Evolutionary conservation across 2,113 vertebrate species (phyloP).

Genomic region (Malurus elegans): DNA sequence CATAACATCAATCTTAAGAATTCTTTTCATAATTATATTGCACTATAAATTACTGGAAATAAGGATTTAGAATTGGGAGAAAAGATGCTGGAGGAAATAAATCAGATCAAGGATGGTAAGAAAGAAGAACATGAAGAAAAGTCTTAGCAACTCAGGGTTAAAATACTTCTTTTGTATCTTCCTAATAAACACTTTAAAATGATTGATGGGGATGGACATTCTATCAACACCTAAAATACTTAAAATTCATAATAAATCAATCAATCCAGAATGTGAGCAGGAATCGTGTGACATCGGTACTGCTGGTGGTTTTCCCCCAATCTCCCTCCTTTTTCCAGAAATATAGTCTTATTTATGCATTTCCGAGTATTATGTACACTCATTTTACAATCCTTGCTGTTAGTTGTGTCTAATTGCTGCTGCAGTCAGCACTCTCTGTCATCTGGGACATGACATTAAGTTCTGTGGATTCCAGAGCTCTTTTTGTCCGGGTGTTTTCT

Average conservation of each 20-base stretch:
- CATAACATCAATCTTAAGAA: not conserved
- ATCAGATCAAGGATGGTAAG: not conserved
- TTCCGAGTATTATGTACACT: not conserved
- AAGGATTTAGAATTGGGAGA: not conserved
- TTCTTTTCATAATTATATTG: not conserved
- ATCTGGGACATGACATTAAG: not conserved
- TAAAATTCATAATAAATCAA: not conserved
- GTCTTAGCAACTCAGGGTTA: not conserved
- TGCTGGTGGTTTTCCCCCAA: not conserved
- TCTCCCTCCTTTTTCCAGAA: not conserved
- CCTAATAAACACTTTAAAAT: not conserved
- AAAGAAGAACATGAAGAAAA: not conserved
- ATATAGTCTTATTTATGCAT: not conserved
- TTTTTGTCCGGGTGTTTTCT: not conserved
- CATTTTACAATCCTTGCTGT: not conserved
- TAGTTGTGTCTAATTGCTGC: not conserved
- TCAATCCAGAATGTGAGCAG: not conserved
- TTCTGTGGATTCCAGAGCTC: not conserved
- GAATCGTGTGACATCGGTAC: not conserved
- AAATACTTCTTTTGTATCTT: not conserved
- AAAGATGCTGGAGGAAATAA: not conserved
- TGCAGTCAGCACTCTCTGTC: not conserved
- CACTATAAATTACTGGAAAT: slow-evolving; percentile 24
- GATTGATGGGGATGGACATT: not conserved
- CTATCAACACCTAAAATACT: not conserved